A percentile compares a stretch with the other conserved stretches of the same genome.
Conservation (phyloP, 2,113 vertebrate genomes). For the Austrofundulus limnaeus region DNA sequence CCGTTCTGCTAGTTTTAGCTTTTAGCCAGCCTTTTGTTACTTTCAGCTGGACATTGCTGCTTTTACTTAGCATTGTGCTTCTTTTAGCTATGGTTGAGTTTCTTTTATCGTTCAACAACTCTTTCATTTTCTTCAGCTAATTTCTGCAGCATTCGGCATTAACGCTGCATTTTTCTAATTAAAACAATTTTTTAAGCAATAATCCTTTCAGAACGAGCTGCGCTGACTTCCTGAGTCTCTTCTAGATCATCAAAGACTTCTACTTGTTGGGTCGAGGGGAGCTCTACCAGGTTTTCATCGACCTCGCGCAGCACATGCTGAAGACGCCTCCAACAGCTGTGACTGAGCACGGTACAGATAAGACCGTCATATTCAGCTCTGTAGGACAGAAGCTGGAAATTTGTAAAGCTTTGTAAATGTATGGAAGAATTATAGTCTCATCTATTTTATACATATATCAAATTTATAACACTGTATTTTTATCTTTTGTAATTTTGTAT, state of each 20-base stretch:
- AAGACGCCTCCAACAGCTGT: constrained; percentile 94
- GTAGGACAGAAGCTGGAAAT: not conserved
- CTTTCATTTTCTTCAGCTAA: too few relatives aligned
- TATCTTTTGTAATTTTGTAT: too few relatives aligned
- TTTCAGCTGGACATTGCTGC: too few relatives aligned
- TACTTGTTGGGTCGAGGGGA: constrained; percentile 96
- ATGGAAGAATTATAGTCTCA: too few relatives aligned
- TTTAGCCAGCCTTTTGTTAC: too few relatives aligned
- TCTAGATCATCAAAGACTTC: constrained; percentile 97
- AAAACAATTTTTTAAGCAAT: not conserved
- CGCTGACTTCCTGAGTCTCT: constrained; percentile 6
- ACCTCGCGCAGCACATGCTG: constrained; percentile 95
- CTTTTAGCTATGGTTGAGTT: too few relatives aligned
- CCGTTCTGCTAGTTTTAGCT: too few relatives aligned
- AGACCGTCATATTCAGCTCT: not conserved
- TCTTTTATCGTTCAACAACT: too few relatives aligned
- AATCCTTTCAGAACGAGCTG: not conserved
- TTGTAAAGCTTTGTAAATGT: not conserved
- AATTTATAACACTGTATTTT: too few relatives aligned
- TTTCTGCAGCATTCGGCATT: not conserved
- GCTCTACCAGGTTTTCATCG: constrained; percentile 96
- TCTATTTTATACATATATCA: too few relatives aligned
- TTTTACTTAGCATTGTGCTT: too few relatives aligned
- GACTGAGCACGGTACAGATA: constrained; percentile 89
- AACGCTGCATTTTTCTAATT: too few relatives aligned